A percentile compares a stretch with the other conserved stretches of the same genome.
Conservation (phyloP, 2,113 vertebrate species). For the Crotalus helleri region DNA sequence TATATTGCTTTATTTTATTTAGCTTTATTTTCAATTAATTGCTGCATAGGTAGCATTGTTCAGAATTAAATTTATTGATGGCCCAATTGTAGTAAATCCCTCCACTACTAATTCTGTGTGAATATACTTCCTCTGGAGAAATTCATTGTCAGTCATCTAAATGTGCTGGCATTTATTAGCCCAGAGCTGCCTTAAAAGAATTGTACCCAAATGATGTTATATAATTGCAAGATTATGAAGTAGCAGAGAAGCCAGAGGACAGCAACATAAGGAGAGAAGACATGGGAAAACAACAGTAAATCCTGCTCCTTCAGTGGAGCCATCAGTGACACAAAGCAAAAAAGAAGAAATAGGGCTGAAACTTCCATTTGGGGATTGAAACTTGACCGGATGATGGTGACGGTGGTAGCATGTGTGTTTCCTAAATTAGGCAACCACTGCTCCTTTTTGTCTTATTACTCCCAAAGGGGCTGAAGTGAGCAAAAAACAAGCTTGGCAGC, state of each 20-base stretch:
- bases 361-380: not conserved
- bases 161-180: not conserved
- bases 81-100: constrained; percentile 35
- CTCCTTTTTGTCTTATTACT: not conserved
- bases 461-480: not conserved
- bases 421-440: not conserved
- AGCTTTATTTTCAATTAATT: not conserved
- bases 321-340: not conserved
- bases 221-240: not conserved
- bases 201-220: not conserved
- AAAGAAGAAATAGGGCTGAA: not conserved
- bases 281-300: not conserved
- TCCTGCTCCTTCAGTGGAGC: not conserved
- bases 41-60: constrained; percentile 21
- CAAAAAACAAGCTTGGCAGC: not conserved
- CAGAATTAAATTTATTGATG: constrained; percentile 36
- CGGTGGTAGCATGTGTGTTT: not conserved
- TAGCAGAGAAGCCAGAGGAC: not conserved
- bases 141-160: not conserved
- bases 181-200: not conserved
- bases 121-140: constrained; percentile 49
- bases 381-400: not conserved
- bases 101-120: constrained; percentile 52
- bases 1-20: not conserved
- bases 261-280: not conserved